Evolutionary conservation across 1,140 invertebrate species (phyloP), one percentile per base, ranked within the genome.

Genomic region (Bursaphelenchus mucronatus): DNA sequence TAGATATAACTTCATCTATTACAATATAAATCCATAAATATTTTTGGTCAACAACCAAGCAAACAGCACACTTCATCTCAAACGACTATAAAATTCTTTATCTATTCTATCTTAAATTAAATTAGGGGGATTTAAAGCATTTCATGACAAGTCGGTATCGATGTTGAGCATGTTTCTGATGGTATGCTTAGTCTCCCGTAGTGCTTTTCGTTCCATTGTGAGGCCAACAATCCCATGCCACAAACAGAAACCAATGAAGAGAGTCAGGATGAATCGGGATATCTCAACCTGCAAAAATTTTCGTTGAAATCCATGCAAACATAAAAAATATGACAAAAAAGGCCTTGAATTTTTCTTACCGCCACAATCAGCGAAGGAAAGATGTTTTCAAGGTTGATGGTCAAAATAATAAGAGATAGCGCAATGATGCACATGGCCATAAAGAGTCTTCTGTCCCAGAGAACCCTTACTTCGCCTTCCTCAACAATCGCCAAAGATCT

Each of bases 191-290:
- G 83, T 71, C 43, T 76, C 78, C n/a, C 76, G 76, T n/a, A 83
- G 65, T 8, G 82, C 79, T 67, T 81, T 80, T 45, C 68, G 63
- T 64, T 83, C 83, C n/a, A 83, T 81, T 50, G 76, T 82, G 13
- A 82, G 74, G 11, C 80, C 68, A 44, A 83, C 71, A 8, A 82
- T 45, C 9, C 80, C 78, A 57, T 82, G 79, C 79, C 82, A 82
- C 9, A 83, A 54, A 56, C 71, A 81, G 66, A 81, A 84, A 0
- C 75, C 83, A 13, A 80, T 62, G 5, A 78, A 39, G 10, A 84
- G 40, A 0, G 81, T 82, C 8, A 82, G 63, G 5, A 77, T 43
- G 39, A 82, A 75, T 43, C 81, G 66, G 8, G 56, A 47, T 17
- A 81, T 53, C 8, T 76, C 49, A 4, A 78, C 64, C 47, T 76